phyloP scores from a whole-genome alignment of 2,797 vertebrate species.

The Periophthalmus magnuspinnatus region DNA sequence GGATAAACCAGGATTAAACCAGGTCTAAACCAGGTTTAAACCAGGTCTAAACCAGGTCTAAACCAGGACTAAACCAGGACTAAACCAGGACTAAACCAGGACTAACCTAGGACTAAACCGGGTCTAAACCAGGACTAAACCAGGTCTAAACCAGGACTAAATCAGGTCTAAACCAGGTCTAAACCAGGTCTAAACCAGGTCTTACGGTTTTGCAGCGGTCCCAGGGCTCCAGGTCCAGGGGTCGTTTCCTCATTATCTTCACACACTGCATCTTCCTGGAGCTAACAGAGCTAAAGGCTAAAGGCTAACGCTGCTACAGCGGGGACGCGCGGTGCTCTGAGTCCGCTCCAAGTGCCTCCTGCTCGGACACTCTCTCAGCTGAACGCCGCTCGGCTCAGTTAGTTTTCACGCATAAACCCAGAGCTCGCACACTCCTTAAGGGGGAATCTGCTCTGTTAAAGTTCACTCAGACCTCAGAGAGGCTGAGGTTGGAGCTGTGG shows the following conservation, averaged over 20 bases:
- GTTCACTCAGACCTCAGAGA: background rate
- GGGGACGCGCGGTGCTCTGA: background rate
- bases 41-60: too few species aligned
- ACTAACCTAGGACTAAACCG: slow-evolving; percentile 3
- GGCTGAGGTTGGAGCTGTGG: too few species aligned
- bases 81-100: too few species aligned
- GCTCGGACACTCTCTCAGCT: background rate
- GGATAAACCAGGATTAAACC: too few species aligned
- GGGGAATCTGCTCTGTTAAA: background rate
- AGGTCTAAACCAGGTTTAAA: too few species aligned
- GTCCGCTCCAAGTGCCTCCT: background rate
- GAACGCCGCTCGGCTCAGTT: background rate
- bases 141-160: background rate
- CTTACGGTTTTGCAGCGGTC: slow-evolving; percentile 9
- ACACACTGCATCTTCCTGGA: background rate
- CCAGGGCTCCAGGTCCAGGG: slow-evolving; percentile 1
- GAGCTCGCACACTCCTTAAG: background rate
- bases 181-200: background rate
- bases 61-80: too few species aligned
- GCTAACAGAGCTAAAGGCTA: slow-evolving; percentile 1
- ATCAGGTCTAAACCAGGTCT: background rate
- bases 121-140: slow-evolving; percentile 1
- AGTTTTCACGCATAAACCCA: background rate
- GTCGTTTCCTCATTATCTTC: background rate
- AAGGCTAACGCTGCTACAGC: slow-evolving; percentile 5